Conservation (phyloP, 1,140 invertebrate species). For the Metaphire vulgaris region DNA sequence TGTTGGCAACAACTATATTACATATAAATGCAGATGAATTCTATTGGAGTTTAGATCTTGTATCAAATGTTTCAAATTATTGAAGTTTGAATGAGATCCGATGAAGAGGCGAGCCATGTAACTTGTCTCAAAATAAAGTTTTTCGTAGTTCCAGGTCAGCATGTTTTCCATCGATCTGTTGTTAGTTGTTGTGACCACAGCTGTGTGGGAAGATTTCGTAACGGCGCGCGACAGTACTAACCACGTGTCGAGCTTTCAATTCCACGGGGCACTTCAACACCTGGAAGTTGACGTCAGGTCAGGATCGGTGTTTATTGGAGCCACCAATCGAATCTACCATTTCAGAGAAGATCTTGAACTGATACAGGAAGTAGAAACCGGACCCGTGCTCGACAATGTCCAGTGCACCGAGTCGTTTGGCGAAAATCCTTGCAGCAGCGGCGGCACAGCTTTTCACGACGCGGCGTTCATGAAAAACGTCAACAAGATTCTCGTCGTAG, state of each 20-base stretch:
- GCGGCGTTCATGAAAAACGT: slow-evolving; percentile 79
- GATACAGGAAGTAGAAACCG: slow-evolving; percentile 53
- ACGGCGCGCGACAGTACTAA: background rate
- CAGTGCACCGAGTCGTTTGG: slow-evolving; percentile 30
- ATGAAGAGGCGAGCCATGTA: too few species aligned
- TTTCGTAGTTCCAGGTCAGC: too few species aligned
- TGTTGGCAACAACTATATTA: too few species aligned
- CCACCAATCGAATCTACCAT: background rate
- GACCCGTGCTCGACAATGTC: slow-evolving; percentile 38
- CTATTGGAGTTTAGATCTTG: too few species aligned
- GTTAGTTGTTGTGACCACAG: background rate
- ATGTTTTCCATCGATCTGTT: background rate
- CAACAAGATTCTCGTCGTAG: slow-evolving; percentile 91
- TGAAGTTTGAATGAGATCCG: too few species aligned
- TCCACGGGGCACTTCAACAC: background rate
- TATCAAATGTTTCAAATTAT: too few species aligned
- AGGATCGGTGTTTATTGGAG: background rate
- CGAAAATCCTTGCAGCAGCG: slow-evolving; percentile 8
- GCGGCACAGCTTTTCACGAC: slow-evolving; percentile 13
- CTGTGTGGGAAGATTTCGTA: background rate
- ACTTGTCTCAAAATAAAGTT: too few species aligned
- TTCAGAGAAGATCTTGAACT: background rate
- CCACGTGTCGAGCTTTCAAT: background rate
- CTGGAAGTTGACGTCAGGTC: background rate
- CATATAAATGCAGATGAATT: too few species aligned